Conservation (phyloP, 2,888 invertebrate species). For the Mesorhabditis sp. region DNA sequence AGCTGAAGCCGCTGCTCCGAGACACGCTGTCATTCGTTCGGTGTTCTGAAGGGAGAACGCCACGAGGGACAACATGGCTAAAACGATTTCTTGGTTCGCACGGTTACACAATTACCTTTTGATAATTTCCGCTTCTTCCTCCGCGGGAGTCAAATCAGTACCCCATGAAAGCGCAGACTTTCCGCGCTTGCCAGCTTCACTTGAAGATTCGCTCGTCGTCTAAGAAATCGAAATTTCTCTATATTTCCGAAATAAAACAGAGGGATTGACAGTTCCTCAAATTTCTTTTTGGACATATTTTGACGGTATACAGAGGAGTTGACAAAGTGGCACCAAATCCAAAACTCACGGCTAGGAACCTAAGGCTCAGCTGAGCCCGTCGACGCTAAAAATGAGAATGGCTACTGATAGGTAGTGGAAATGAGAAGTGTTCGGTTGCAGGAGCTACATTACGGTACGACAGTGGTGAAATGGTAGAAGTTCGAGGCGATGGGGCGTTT, state of each 20-base stretch:
- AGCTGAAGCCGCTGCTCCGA: too few species aligned
- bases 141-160: slow-evolving; percentile 32
- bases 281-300: not conserved
- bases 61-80: too few species aligned
- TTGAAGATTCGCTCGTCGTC: not conserved
- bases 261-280: not conserved
- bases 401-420: not conserved
- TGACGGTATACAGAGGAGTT: not conserved
- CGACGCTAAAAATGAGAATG: not conserved
- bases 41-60: too few species aligned
- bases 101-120: not conserved
- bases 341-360: not conserved
- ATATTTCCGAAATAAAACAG: not conserved
- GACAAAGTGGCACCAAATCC: not conserved
- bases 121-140: slow-evolving; percentile 31
- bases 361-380: slow-evolving; percentile 1
- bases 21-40: too few species aligned
- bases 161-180: slow-evolving; percentile 31
- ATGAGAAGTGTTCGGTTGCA: not conserved
- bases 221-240: not conserved
- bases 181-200: slow-evolving; percentile 7
- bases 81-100: too few species aligned
- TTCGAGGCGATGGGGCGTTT: slow-evolving; percentile 3
- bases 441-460: too few species aligned
- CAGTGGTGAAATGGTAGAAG: not conserved